Evolutionary conservation across 1,140 invertebrate genomes (phyloP).

Genomic region (Myzus persicae): DNA sequence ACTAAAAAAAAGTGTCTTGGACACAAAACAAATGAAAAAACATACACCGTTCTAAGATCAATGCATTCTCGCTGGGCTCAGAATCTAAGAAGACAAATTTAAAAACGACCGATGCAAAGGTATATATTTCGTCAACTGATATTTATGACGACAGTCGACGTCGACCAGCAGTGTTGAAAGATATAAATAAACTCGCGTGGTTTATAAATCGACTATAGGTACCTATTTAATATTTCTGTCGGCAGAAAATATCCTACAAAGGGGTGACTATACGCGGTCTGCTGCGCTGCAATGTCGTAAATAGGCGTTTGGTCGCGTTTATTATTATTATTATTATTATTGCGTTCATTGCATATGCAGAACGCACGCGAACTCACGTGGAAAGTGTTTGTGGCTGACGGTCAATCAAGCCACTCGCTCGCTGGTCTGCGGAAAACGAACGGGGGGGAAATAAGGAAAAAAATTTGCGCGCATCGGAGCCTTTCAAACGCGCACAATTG

Average conservation of each 20-base stretch:
- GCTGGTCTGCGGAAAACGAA: constrained; percentile 9
- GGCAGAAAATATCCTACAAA: neutral
- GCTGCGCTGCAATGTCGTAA: neutral
- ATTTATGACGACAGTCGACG: neutral
- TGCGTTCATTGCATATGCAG: constrained; percentile 41
- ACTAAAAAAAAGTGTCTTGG: neutral
- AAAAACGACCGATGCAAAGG: neutral
- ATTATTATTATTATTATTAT: constrained; percentile 21
- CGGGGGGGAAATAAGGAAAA: neutral
- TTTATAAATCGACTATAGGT: neutral
- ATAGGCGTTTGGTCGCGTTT: neutral
- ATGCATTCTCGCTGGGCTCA: too few relatives aligned
- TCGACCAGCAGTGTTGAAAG: neutral
- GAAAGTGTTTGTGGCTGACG: constrained; percentile 56
- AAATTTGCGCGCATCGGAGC: neutral
- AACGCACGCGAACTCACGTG: constrained; percentile 15
- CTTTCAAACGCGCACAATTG: constrained; percentile 43
- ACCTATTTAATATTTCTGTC: neutral
- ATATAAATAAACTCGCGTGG: neutral
- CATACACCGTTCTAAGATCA: neutral
- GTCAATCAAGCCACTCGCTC: constrained; percentile 37
- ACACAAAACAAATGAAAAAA: neutral
- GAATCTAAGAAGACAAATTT: too few relatives aligned
- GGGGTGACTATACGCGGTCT: neutral
- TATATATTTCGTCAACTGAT: neutral